A percentile compares a stretch with the other conserved stretches of the same genome.
Conservation (phyloP, 2,113 vertebrate species). For the Brevimyrus niger region DNA sequence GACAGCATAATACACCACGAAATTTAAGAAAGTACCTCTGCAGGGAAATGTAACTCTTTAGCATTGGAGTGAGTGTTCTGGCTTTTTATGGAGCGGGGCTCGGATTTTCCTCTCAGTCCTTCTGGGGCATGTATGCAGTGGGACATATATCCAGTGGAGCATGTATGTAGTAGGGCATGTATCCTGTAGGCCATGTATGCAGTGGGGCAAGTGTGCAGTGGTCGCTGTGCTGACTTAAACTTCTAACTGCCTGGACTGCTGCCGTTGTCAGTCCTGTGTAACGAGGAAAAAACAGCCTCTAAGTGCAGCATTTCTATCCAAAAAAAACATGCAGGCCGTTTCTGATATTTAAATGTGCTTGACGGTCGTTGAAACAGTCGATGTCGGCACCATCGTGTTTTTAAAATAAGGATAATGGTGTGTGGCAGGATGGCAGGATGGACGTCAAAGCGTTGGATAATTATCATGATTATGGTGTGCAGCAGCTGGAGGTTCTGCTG, state of each 20-base stretch:
- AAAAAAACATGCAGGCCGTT: background rate
- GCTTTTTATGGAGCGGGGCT: background rate
- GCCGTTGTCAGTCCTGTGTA: background rate
- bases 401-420: background rate
- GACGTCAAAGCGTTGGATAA: background rate
- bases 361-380: background rate
- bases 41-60: background rate
- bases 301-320: background rate
- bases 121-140: background rate
- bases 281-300: background rate
- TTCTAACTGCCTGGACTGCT: background rate
- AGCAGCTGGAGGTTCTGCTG: constrained; percentile 19
- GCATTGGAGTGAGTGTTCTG: background rate
- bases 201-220: background rate
- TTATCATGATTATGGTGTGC: constrained; percentile 18
- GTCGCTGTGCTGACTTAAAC: background rate
- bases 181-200: background rate
- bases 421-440: background rate
- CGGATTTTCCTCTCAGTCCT: background rate
- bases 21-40: background rate
- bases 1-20: background rate
- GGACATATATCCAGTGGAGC: background rate
- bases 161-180: background rate
- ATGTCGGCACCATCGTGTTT: background rate
- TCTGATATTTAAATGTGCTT: background rate